Percentiles rank a stretch among this genome's conserved stretches.
Evolutionary conservation across 2,888 invertebrate species (phyloP).

Genomic region (Drosophila subsilvestris): DNA sequence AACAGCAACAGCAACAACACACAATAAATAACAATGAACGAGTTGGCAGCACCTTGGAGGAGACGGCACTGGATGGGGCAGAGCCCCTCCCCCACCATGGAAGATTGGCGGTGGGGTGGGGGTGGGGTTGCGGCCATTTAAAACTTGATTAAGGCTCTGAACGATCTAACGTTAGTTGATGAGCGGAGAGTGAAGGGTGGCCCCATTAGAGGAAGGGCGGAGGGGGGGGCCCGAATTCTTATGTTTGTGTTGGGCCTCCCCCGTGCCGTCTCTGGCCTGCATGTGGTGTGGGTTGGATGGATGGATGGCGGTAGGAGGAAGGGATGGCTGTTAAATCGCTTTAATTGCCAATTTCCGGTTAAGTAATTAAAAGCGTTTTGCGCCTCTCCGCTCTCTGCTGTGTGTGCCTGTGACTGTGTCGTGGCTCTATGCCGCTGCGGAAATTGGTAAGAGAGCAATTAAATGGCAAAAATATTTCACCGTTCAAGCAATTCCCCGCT

Average conservation of each 20-base stretch:
- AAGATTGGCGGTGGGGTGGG: not conserved
- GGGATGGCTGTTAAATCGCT: slow-evolving; percentile 76
- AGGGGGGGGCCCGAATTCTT: slow-evolving; percentile 3
- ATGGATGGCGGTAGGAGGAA: not conserved
- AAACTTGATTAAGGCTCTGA: slow-evolving; percentile 76
- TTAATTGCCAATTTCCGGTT: slow-evolving; percentile 81
- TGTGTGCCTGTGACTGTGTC: not conserved
- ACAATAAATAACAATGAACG: slow-evolving; percentile 78
- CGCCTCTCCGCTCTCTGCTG: slow-evolving; percentile 9
- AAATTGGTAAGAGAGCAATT: slow-evolving; percentile 72
- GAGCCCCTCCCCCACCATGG: no score
- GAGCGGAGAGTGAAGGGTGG: not conserved
- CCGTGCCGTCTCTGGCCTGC: slow-evolving; percentile 48
- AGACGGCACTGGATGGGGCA: not conserved
- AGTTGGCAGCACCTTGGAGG: slow-evolving; percentile 72
- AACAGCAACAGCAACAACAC: slow-evolving; percentile 67
- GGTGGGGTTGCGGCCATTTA: slow-evolving; percentile 54
- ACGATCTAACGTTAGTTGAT: slow-evolving; percentile 40
- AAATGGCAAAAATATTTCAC: slow-evolving; percentile 70
- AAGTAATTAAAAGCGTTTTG: slow-evolving; percentile 79
- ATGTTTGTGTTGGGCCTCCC: slow-evolving; percentile 44
- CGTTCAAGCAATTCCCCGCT: slow-evolving; percentile 39
- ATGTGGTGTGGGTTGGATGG: slow-evolving; percentile 43
- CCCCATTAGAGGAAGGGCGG: not conserved
- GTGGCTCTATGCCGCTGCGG: slow-evolving; percentile 34